These are phyloP conservation scores for Ophthalmolycus amberensis DNA, from an alignment of 2,113 vertebrate genomes.

Conservation along the genomic window DNA sequence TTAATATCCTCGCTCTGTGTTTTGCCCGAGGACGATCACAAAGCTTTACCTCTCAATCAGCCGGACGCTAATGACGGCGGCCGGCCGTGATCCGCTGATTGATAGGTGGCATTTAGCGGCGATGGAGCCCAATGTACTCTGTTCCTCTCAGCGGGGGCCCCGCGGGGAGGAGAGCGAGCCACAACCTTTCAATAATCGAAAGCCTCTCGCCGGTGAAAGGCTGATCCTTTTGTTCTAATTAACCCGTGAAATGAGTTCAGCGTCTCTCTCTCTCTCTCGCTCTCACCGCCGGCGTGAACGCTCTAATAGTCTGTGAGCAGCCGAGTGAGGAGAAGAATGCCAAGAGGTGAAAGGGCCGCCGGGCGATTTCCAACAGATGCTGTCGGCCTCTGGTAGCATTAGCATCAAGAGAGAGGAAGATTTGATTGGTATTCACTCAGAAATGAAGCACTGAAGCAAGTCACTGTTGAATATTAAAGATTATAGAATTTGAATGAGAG, in stretches of 20 bases:
- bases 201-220: slow-evolving; percentile 69
- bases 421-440: slow-evolving; percentile 21
- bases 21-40: slow-evolving; percentile 66
- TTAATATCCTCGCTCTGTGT: slow-evolving; percentile 62
- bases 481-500: too few species aligned
- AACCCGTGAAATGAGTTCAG: slow-evolving; percentile 84
- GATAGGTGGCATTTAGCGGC: slow-evolving; percentile 80
- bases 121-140: slow-evolving; percentile 55
- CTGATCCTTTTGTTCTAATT: slow-evolving; percentile 84
- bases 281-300: slow-evolving; percentile 41
- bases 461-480: background rate
- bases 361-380: slow-evolving; percentile 66
- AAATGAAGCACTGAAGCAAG: slow-evolving; percentile 3
- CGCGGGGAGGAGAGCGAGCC: slow-evolving; percentile 59
- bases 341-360: slow-evolving; percentile 82
- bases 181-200: slow-evolving; percentile 78
- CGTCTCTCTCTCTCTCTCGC: slow-evolving; percentile 33
- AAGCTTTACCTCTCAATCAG: slow-evolving; percentile 66
- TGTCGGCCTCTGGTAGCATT: slow-evolving; percentile 46
- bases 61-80: slow-evolving; percentile 58
- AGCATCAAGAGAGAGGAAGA: slow-evolving; percentile 51
- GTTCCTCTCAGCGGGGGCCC: slow-evolving; percentile 51
- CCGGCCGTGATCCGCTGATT: slow-evolving; percentile 64
- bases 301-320: slow-evolving; percentile 76
- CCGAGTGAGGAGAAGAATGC: slow-evolving; percentile 75